A percentile compares a stretch with the other conserved stretches of the same genome.
phyloP scores from a whole-genome alignment of 2,888 invertebrate species.

The Sinotaia quadrata region DNA sequence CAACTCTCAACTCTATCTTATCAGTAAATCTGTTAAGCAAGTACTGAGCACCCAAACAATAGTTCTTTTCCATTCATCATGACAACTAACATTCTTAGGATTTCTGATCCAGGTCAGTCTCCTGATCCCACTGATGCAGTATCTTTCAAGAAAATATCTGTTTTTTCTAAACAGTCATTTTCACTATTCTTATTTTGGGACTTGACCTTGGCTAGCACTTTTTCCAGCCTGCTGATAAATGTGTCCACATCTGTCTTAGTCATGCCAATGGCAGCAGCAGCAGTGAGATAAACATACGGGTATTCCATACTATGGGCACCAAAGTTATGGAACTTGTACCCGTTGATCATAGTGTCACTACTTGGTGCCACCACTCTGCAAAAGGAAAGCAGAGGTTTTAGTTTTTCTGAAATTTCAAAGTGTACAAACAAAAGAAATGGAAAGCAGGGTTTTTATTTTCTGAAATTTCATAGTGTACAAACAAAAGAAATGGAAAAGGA shows the following conservation, averaged over 20 bases:
- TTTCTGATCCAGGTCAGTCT: too few relatives aligned
- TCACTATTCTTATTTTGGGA: too few relatives aligned
- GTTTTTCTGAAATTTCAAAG: not conserved
- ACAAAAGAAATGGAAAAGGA: not conserved
- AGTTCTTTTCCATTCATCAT: too few relatives aligned
- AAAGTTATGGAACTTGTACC: slow-evolving; percentile 76
- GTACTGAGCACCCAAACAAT: too few relatives aligned
- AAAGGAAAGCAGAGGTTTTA: slow-evolving; percentile 14
- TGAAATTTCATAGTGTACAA: not conserved
- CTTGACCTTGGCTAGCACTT: slow-evolving; percentile 74
- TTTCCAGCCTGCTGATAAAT: slow-evolving; percentile 79
- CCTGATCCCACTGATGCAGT: too few relatives aligned
- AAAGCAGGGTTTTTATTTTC: not conserved
- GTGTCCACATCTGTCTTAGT: slow-evolving; percentile 79
- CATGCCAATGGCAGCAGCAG: slow-evolving; percentile 82
- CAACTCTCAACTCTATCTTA: too few relatives aligned
- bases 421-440: not conserved
- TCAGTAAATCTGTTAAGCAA: too few relatives aligned
- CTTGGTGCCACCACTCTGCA: slow-evolving; percentile 72
- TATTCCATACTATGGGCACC: slow-evolving; percentile 79
- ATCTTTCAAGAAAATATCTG: too few relatives aligned
- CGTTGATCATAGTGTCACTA: slow-evolving; percentile 51
- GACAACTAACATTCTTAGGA: too few relatives aligned
- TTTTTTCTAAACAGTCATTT: too few relatives aligned
- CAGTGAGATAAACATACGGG: slow-evolving; percentile 81